These are phyloP conservation scores for Cremastinae sp. DNA, from an alignment of 2,888 invertebrate species.

Conservation along the genomic window DNA sequence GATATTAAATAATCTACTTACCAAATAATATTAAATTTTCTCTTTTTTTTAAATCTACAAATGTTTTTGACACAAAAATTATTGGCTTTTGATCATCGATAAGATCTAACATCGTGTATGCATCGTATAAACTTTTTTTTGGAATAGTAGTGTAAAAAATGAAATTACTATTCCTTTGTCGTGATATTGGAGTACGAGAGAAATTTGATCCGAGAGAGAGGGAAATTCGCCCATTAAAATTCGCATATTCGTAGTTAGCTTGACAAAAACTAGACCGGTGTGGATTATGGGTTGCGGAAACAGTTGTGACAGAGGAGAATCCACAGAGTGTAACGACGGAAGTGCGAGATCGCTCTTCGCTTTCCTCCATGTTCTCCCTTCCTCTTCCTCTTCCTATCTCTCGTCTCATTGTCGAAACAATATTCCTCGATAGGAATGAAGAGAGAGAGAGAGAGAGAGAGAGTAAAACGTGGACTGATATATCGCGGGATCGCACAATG, in stretches of 20 bases:
- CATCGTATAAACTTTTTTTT: too few relatives aligned
- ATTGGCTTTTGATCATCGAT: too few relatives aligned
- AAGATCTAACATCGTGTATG: too few relatives aligned
- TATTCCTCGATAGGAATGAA: conserved; percentile 69
- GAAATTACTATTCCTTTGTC: too few relatives aligned
- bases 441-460: conserved; percentile 18
- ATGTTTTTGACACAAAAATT: too few relatives aligned
- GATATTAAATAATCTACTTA: too few relatives aligned
- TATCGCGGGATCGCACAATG: conserved; percentile 73
- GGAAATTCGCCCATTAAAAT: background rate
- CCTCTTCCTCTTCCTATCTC: background rate
- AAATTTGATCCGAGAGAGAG: too few relatives aligned
- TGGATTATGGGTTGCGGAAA: conserved; percentile 56
- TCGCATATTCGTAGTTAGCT: conserved; percentile 19
- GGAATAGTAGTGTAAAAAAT: too few relatives aligned
- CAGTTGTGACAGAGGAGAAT: conserved; percentile 41
- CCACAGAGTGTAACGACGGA: conserved; percentile 54
- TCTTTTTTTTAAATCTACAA: too few relatives aligned
- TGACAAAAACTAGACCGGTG: conserved; percentile 36
- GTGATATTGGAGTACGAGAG: too few relatives aligned
- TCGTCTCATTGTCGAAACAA: conserved; percentile 68
- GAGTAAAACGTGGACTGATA: conserved; percentile 54
- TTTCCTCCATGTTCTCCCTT: conserved; percentile 10
- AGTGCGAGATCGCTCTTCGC: conserved; percentile 37
- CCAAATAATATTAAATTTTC: too few relatives aligned